A percentile compares a stretch with the other conserved stretches of the same genome.
phyloP scores from a whole-genome alignment of 2,888 invertebrate species.

The Epinotia brunnichana region DNA sequence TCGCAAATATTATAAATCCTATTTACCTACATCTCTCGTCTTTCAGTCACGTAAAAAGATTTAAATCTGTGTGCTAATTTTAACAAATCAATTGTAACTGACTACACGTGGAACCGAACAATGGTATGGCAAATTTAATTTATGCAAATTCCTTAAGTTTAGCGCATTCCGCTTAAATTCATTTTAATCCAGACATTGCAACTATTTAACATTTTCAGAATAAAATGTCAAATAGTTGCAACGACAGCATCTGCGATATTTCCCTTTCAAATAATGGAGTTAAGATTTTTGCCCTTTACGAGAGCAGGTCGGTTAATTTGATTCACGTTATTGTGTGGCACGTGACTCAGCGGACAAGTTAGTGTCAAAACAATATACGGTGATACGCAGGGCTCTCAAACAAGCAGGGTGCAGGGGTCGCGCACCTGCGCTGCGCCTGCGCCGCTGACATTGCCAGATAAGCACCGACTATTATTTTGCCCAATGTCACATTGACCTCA shows the following conservation, averaged over 20 bases:
- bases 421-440: conserved; percentile 77
- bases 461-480: conserved; percentile 82
- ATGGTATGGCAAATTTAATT: conserved; percentile 14
- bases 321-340: conserved; percentile 34
- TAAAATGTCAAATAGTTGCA: no score
- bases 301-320: background rate
- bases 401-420: conserved; percentile 72
- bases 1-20: background rate
- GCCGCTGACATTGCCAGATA: conserved; percentile 81
- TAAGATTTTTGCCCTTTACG: background rate
- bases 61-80: background rate
- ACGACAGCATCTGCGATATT: background rate
- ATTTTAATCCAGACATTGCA: no score
- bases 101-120: background rate
- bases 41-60: no score
- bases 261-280: background rate
- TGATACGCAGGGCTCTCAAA: conserved; percentile 51
- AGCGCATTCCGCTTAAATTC: background rate
- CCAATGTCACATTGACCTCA: conserved; percentile 84
- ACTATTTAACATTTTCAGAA: no score
- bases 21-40: background rate
- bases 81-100: background rate
- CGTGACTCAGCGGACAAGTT: conserved; percentile 46
- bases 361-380: conserved; percentile 46
- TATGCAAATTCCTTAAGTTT: background rate